Evolutionary conservation across 2,888 invertebrate species (phyloP).

Genomic region (Panopea generosa): DNA sequence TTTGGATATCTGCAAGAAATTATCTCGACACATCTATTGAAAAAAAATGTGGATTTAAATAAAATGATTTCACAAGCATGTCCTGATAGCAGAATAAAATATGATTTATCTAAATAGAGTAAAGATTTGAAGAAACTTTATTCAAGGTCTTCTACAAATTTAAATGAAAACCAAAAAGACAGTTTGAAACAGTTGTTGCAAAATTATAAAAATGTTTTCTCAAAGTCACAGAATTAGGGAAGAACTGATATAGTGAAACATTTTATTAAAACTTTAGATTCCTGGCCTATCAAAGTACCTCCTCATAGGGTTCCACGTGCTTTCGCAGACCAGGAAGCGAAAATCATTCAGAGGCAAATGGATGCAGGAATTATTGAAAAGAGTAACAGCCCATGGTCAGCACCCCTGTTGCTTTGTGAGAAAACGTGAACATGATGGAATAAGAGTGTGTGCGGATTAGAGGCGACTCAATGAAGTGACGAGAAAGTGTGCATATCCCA

Average conservation of each 20-base stretch:
- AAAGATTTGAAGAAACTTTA: background rate
- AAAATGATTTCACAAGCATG: too few relatives aligned
- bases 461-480: constrained; percentile 41
- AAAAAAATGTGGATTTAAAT: background rate
- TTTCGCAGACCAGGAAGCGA: constrained; percentile 26
- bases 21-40: background rate
- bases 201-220: constrained; percentile 34
- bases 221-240: constrained; percentile 32
- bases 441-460: constrained; percentile 48
- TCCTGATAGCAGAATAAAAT: too few relatives aligned
- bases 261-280: constrained; percentile 16
- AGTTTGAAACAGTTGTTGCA: constrained; percentile 17
- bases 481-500: constrained; percentile 32
- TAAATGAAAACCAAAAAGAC: background rate
- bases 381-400: constrained; percentile 39
- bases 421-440: constrained; percentile 38
- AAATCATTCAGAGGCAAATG: constrained; percentile 20
- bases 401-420: constrained; percentile 46
- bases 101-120: background rate
- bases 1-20: background rate
- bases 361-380: constrained; percentile 26
- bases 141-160: background rate
- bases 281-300: constrained; percentile 27
- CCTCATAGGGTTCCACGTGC: constrained; percentile 33
- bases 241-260: constrained; percentile 30